Evolutionary conservation across 2,888 invertebrate genomes (phyloP).

Genomic region (Nineta flava): DNA sequence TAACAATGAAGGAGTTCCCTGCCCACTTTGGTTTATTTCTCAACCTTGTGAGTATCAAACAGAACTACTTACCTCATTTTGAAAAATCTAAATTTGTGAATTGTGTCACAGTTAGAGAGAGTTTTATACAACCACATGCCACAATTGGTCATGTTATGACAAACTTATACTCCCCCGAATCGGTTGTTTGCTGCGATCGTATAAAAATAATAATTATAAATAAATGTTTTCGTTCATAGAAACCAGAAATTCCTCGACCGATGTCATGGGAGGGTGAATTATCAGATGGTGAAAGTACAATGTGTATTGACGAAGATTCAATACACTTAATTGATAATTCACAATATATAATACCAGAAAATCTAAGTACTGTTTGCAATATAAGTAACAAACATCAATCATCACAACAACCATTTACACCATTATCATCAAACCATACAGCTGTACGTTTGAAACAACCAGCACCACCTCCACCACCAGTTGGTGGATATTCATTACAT

Average conservation of each 20-base stretch:
- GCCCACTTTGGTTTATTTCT: no score
- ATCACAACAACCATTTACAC: conserved; percentile 16
- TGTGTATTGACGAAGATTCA: conserved; percentile 23
- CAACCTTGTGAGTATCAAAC: no score
- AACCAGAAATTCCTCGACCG: conserved; percentile 43
- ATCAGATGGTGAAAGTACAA: conserved; percentile 57
- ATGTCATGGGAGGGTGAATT: conserved; percentile 94
- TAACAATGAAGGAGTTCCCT: no score
- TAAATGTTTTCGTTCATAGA: conserved; percentile 5
- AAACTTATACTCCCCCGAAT: no score
- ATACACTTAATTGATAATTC: conserved; percentile 16
- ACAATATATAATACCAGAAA: conserved; percentile 8
- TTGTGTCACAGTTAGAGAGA: no score
- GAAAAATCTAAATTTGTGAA: no score
- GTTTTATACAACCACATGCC: no score
- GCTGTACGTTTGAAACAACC: conserved; percentile 27
- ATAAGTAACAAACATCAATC: neutral
- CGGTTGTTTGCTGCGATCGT: no score
- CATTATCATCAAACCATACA: conserved; percentile 16
- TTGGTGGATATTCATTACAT: conserved; percentile 44
- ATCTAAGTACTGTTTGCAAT: conserved; percentile 1
- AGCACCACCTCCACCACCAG: conserved; percentile 28
- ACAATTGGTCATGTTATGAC: no score
- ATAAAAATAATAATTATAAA: no score
- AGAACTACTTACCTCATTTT: no score